Conservation (phyloP, 2,797 vertebrate species). For the Coracias cyanogaster region DNA sequence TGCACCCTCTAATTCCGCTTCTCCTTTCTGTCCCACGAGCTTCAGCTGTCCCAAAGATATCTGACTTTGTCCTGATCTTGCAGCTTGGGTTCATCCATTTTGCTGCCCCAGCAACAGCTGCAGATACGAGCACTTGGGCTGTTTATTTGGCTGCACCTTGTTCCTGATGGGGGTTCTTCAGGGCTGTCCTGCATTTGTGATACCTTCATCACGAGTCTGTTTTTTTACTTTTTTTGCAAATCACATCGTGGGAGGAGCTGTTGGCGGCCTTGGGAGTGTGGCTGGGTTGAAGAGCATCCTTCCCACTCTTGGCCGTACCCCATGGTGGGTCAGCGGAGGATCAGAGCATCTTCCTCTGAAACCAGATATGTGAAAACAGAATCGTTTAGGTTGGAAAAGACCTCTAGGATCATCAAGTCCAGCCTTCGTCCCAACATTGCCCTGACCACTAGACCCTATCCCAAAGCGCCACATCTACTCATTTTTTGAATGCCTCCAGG, state of each 20-base stretch:
- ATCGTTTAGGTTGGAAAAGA: too few species aligned
- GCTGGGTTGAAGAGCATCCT: neutral
- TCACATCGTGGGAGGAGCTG: fast-evolving
- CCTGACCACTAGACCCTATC: too few species aligned
- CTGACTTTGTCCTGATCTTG: neutral
- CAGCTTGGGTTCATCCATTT: fast-evolving
- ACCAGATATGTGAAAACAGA: neutral
- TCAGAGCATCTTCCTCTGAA: neutral
- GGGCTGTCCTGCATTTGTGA: neutral
- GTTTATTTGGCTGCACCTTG: neutral
- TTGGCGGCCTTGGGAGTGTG: fast-evolving
- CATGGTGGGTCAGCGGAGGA: fast-evolving
- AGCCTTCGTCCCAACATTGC: too few species aligned
- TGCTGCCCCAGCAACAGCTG: neutral
- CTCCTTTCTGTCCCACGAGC: neutral
- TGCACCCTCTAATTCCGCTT: neutral
- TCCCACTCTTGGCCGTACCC: neutral
- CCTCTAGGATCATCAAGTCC: too few species aligned
- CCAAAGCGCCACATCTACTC: too few species aligned
- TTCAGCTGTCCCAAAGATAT: fast-evolving
- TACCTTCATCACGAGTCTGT: fast-evolving
- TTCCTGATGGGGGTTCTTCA: fast-evolving
- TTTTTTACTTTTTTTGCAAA: neutral
- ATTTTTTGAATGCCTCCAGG: too few species aligned
- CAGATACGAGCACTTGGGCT: neutral